Evolutionary conservation across 2,888 invertebrate genomes (phyloP).

Genomic region (Catocala sponsa): DNA sequence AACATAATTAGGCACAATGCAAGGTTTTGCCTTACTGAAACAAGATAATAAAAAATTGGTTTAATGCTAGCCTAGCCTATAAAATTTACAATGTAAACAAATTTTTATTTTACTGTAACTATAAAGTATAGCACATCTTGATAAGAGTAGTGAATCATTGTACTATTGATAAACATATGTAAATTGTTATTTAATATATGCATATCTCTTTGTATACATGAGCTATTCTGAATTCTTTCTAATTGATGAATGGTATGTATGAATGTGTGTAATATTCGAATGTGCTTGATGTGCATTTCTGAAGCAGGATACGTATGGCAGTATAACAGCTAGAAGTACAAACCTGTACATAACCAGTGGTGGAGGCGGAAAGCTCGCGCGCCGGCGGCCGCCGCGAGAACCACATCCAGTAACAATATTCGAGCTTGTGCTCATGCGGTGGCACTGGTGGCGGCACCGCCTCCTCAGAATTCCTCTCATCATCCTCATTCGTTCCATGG

Average conservation of each 20-base stretch:
- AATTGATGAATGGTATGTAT: background rate
- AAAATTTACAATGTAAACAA: conserved; percentile 17
- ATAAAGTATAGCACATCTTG: background rate
- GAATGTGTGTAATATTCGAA: background rate
- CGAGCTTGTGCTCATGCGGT: conserved; percentile 96
- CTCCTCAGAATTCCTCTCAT: conserved; percentile 75
- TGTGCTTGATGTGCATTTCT: background rate
- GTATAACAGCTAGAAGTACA: conserved; percentile 21
- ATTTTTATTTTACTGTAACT: background rate
- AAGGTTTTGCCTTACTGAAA: too few species aligned
- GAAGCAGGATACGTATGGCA: background rate
- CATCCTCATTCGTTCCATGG: conserved; percentile 75
- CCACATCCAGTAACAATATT: conserved; percentile 98
- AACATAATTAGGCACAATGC: too few species aligned
- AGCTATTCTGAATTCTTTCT: background rate
- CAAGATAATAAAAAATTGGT: too few species aligned
- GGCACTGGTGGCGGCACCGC: conserved; percentile 88
- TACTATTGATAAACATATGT: conserved; percentile 38
- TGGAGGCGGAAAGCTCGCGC: conserved; percentile 77
- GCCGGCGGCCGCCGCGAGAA: conserved; percentile 89
- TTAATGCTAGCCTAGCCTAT: too few species aligned
- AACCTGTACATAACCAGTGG: conserved; percentile 85
- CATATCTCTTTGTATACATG: conserved; percentile 8
- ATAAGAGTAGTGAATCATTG: conserved; percentile 26
- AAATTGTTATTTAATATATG: conserved; percentile 17